Conservation (phyloP, 2,888 invertebrate genomes). For the Lutraria lutraria region DNA sequence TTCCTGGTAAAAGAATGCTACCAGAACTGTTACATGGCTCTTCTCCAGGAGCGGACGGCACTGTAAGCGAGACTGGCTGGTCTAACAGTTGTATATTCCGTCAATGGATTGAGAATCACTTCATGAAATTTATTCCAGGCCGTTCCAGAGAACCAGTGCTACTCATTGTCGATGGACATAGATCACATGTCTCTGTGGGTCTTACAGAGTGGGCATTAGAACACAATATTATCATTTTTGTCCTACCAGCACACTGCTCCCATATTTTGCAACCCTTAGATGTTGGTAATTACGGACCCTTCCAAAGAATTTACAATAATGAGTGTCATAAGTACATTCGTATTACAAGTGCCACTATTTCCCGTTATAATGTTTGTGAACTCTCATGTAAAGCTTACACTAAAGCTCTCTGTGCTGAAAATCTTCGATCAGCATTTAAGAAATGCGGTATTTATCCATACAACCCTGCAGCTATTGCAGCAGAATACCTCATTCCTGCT, state of each 20-base stretch:
- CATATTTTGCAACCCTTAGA: slow-evolving; percentile 48
- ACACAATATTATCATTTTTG: slow-evolving; percentile 40
- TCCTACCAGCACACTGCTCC: slow-evolving; percentile 39
- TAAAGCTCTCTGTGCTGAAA: slow-evolving; percentile 36
- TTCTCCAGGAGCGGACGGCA: slow-evolving; percentile 28
- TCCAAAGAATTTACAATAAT: slow-evolving; percentile 44
- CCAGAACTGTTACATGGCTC: slow-evolving; percentile 29
- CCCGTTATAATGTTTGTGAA: slow-evolving; percentile 51
- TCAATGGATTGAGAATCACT: slow-evolving; percentile 38
- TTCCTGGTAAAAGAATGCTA: slow-evolving; percentile 29
- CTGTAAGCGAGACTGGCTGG: slow-evolving; percentile 38
- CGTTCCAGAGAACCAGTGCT: slow-evolving; percentile 25
- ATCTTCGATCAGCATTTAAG: slow-evolving; percentile 32
- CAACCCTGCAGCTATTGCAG: slow-evolving; percentile 27
- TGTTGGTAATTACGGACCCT: slow-evolving; percentile 51
- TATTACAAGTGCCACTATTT: neutral
- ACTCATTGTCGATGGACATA: slow-evolving; percentile 38
- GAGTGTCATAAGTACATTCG: slow-evolving; percentile 43
- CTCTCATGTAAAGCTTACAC: slow-evolving; percentile 41
- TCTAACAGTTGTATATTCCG: slow-evolving; percentile 42
- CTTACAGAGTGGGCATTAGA: slow-evolving; percentile 46
- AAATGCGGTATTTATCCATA: slow-evolving; percentile 39
- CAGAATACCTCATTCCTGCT: too few species aligned
- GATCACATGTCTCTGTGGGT: slow-evolving; percentile 38
- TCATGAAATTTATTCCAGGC: slow-evolving; percentile 33